phyloP scores from a whole-genome alignment of 2,113 vertebrate genomes.

The Cygnus buccinator region DNA sequence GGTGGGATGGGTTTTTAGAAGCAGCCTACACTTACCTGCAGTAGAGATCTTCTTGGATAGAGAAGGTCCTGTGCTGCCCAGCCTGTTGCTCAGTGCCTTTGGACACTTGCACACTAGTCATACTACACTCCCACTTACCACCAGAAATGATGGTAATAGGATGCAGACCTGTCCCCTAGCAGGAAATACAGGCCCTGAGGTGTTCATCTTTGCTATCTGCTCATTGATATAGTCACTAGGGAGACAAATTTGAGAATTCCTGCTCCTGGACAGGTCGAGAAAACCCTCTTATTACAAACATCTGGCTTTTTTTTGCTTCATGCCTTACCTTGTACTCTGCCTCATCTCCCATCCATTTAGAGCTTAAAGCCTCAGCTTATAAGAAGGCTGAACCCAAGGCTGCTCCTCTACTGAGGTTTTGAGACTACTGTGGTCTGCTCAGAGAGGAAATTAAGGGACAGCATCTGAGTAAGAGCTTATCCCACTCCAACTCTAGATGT shows the following conservation, averaged over 20 bases:
- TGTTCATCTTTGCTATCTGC: background rate
- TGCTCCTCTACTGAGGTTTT: background rate
- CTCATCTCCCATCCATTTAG: background rate
- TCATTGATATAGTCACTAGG: background rate
- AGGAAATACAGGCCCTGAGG: background rate
- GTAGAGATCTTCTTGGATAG: background rate
- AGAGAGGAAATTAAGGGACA: background rate
- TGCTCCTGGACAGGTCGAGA: background rate
- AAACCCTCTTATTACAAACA: background rate
- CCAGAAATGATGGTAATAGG: background rate
- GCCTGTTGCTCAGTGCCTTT: background rate
- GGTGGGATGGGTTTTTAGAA: background rate
- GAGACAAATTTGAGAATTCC: background rate
- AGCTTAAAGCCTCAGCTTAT: background rate
- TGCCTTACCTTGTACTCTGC: background rate
- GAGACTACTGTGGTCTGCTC: fast-evolving
- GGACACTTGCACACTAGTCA: background rate
- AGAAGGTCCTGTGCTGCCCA: background rate
- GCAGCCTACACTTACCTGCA: background rate
- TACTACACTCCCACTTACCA: background rate
- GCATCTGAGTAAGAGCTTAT: background rate
- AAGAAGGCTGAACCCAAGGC: background rate
- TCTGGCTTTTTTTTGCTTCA: background rate
- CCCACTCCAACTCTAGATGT: background rate
- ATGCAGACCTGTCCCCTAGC: background rate